Evolutionary conservation across 2,113 vertebrate genomes (phyloP), one percentile per base, ranked within the genome.

Genomic region (Amphilophus citrinellus): DNA sequence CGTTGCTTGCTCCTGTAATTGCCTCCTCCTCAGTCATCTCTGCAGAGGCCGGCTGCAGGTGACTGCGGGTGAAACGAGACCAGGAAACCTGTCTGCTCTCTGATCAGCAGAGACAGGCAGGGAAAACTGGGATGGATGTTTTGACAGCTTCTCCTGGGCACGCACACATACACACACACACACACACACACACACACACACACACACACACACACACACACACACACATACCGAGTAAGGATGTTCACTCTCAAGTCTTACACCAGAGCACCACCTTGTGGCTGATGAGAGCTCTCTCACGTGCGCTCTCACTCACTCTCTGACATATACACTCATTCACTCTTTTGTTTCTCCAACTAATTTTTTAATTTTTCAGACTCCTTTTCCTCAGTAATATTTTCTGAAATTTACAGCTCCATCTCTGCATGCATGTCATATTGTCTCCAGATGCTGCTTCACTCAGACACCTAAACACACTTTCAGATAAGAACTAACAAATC

Each of bases 261-360:
- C 90, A 90, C 89, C 80, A 93, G 60, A 92, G 81, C 87, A 84
- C 82, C 95, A 94, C 50, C 91, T 80, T 88, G 89, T 92, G 94
- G 91, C 17, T 6, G 7, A 58, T 35, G 1, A 3, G 3, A 37
- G 20, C 6, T 13, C 30, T 53, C 6, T 53, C 7, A 5, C 30
- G 10, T 11, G 27, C 27, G 7, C 17, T 18, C 17, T 20, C 6
- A 2, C 61, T 6, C 47, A 32, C 3, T 22, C 14, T 47, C 1
- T 56, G 2, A 56, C 22, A 68, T 5, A 61, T 8, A 47, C 24
- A 13, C 22, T 18, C 24, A 13, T 15, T 18, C 30, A 3, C 14
- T 42, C 39, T 42, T 11, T 42, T 44, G 11, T 44, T 44, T 56
- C 18, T 56, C 17, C 17, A 18, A 53, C 47, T 53, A 2, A 47